Conservation (phyloP, 92 coral and sea anemone genomes). For the Zoanthus sociatus region DNA sequence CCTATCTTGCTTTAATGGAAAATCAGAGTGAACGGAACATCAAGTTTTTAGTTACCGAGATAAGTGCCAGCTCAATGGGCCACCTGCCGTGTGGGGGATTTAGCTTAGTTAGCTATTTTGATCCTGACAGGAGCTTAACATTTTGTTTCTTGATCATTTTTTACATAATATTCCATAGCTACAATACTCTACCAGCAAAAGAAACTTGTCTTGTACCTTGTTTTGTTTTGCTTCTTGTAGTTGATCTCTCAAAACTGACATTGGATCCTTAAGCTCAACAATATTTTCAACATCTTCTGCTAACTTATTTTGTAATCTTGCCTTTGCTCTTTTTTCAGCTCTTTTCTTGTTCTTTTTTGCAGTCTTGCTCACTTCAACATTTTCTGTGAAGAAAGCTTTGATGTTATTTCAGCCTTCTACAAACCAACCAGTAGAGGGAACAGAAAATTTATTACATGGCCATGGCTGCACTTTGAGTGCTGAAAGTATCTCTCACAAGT, state of each 20-base stretch:
- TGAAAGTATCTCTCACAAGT: no score
- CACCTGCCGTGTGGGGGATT: no score
- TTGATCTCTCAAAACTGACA: conserved; percentile 38
- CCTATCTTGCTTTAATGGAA: no score
- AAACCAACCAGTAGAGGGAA: background rate
- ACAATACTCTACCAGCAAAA: background rate
- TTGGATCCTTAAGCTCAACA: conserved; percentile 40
- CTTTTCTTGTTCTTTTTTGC: conserved; percentile 45
- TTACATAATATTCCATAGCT: background rate
- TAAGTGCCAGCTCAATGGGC: no score
- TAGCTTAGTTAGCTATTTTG: no score
- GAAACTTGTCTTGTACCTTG: conserved; percentile 5
- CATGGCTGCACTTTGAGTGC: no score
- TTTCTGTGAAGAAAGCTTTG: background rate
- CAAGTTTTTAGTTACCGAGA: no score
- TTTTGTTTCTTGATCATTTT: no score
- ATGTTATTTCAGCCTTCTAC: background rate
- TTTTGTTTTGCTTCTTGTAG: conserved; percentile 32
- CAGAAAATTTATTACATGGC: background rate
- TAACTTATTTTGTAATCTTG: conserved; percentile 25
- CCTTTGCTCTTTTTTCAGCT: conserved; percentile 36
- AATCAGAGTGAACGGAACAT: no score
- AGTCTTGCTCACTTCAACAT: conserved; percentile 23
- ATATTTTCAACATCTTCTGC: conserved; percentile 24
- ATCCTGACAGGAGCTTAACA: no score